Conservation (phyloP, 2,888 invertebrate species). For the Craniophora ligustri region DNA sequence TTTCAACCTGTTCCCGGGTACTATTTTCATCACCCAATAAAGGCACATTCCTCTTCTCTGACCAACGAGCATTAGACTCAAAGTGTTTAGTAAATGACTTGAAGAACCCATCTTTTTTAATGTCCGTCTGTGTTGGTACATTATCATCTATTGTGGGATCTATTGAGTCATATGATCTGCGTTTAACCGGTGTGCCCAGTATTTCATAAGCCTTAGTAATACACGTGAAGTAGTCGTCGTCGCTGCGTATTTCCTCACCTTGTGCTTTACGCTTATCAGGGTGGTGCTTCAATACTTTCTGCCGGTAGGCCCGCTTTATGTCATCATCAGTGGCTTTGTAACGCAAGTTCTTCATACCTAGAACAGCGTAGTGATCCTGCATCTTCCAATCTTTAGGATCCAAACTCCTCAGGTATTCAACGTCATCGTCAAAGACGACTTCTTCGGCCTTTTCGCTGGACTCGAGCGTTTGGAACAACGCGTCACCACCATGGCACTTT, state of each 20-base stretch:
- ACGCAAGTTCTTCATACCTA: slow-evolving; percentile 95
- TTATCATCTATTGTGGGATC: slow-evolving; percentile 98
- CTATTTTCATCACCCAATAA: slow-evolving; percentile 93
- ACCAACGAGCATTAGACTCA: slow-evolving; percentile 96
- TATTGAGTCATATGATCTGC: slow-evolving; percentile 98
- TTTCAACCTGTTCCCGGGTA: slow-evolving; percentile 94
- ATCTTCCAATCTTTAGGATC: slow-evolving; percentile 99
- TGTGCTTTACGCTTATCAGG: slow-evolving; percentile 98
- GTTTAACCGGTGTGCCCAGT: slow-evolving; percentile 92
- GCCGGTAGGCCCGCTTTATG: slow-evolving; percentile 97
- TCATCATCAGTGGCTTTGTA: slow-evolving; percentile 96
- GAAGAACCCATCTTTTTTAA: slow-evolving; percentile 94
- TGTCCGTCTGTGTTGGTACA: slow-evolving; percentile 92
- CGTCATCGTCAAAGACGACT: slow-evolving; percentile 90
- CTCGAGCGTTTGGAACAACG: slow-evolving; percentile 76
- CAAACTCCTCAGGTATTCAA: slow-evolving; percentile 94
- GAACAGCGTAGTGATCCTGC: slow-evolving; percentile 98
- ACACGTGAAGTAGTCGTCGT: slow-evolving; percentile 99
- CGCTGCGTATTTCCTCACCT: slow-evolving; percentile 95
- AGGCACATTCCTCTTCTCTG: slow-evolving; percentile 95
- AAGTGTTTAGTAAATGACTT: slow-evolving; percentile 91
- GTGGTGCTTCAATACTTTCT: slow-evolving; percentile 94
- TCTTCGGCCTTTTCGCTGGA: slow-evolving; percentile 82
- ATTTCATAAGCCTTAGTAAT: slow-evolving; percentile 99
- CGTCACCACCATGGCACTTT: slow-evolving; percentile 84